These are phyloP conservation scores for Nomia melanderi DNA, from an alignment of 1,140 invertebrate genomes.

Conservation along the genomic window DNA sequence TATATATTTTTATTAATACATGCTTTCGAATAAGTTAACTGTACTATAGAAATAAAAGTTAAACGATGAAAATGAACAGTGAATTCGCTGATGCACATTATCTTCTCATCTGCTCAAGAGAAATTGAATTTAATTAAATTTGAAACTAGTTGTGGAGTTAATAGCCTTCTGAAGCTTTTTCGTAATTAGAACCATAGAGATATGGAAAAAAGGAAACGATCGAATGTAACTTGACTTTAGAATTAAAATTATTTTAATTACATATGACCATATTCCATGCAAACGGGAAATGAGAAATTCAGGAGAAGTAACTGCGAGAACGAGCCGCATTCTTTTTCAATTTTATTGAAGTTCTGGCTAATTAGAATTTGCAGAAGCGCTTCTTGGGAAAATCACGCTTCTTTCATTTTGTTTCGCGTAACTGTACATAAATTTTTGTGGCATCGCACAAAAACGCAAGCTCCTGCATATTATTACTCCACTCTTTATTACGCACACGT, in stretches of 20 bases:
- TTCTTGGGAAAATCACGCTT: background rate
- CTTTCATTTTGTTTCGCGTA: background rate
- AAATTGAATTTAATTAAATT: too few species aligned
- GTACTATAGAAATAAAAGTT: too few species aligned
- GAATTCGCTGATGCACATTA: too few species aligned
- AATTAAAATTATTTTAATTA: background rate
- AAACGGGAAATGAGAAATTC: background rate
- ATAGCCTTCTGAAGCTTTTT: background rate
- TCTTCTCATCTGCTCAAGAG: too few species aligned
- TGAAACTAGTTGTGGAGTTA: too few species aligned
- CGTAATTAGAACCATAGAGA: background rate
- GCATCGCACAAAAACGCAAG: background rate
- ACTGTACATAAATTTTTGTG: background rate
- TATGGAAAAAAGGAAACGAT: too few species aligned
- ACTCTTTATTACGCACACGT: too few species aligned
- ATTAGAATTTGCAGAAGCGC: background rate
- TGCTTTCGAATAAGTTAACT: too few species aligned
- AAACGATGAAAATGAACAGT: too few species aligned
- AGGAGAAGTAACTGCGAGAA: background rate
- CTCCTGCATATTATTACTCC: too few species aligned
- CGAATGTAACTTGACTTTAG: background rate
- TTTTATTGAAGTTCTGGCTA: background rate
- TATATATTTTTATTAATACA: too few species aligned
- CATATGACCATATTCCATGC: background rate
- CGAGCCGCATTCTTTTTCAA: background rate